phyloP scores from a whole-genome alignment of 2,797 vertebrate genomes.

The Mastacembelus armatus region DNA sequence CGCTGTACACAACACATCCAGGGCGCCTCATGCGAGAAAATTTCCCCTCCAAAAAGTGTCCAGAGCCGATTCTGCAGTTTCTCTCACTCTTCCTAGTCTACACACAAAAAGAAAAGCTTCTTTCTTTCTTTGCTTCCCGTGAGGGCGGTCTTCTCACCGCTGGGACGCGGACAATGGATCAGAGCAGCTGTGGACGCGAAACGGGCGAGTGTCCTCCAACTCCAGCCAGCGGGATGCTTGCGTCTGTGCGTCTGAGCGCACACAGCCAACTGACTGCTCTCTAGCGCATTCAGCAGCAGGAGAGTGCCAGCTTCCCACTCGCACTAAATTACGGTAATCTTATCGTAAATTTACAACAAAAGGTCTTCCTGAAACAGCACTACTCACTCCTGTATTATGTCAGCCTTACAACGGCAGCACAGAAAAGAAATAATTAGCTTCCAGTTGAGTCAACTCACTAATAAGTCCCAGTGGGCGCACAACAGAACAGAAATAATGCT shows the following conservation, averaged over 20 bases:
- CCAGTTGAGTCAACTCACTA: not conserved
- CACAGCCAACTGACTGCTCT: constrained; percentile 71
- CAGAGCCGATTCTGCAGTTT: constrained; percentile 38
- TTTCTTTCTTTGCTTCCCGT: constrained; percentile 1
- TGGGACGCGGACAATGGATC: constrained; percentile 40
- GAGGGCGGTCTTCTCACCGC: constrained; percentile 51
- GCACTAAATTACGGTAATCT: constrained; percentile 21
- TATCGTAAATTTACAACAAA: constrained; percentile 24
- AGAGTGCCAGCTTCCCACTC: constrained; percentile 44
- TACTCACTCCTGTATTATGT: not conserved
- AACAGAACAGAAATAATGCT: not conserved
- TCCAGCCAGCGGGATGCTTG: constrained; percentile 73
- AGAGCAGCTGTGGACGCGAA: constrained; percentile 38
- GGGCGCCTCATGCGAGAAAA: constrained; percentile 49
- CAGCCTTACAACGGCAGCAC: not conserved
- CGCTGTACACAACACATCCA: constrained; percentile 51
- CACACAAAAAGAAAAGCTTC: not conserved
- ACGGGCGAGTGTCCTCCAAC: constrained; percentile 66
- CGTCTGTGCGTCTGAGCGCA: constrained; percentile 74
- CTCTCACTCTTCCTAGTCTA: not conserved
- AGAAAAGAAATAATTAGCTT: not conserved
- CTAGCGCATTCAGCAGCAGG: constrained; percentile 64
- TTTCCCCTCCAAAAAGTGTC: constrained; percentile 52
- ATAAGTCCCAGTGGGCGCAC: not conserved
- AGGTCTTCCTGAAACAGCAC: constrained; percentile 5